These are phyloP conservation scores for Homalodisca vitripennis DNA, from an alignment of 1,140 invertebrate species.

Conservation along the genomic window DNA sequence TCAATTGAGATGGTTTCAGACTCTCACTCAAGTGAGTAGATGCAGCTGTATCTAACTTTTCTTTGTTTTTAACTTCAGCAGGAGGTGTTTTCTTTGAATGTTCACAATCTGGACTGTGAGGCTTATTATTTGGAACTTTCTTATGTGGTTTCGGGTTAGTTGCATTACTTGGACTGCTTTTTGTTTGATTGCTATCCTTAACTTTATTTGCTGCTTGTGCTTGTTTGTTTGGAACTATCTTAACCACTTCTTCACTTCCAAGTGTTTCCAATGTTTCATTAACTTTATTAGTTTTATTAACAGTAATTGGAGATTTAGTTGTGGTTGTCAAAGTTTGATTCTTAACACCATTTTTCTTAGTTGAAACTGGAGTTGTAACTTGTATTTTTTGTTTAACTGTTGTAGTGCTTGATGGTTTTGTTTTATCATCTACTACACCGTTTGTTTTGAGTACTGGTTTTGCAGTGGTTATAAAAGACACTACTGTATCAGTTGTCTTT, in stretches of 20 bases:
- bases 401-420: neutral
- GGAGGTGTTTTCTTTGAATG: slow-evolving; percentile 5
- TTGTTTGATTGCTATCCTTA: slow-evolving; percentile 13
- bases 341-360: slow-evolving; percentile 15
- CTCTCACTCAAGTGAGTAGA: neutral
- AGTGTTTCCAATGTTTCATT: slow-evolving; percentile 2
- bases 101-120: neutral
- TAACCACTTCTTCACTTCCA: slow-evolving; percentile 12
- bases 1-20: neutral
- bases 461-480: slow-evolving; percentile 3
- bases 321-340: neutral
- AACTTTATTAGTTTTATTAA: neutral
- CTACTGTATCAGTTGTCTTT: slow-evolving; percentile 1
- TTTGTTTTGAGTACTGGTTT: neutral
- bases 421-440: neutral
- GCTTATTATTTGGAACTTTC: neutral
- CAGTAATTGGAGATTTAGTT: neutral
- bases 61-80: slow-evolving; percentile 7
- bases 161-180: neutral
- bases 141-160: neutral
- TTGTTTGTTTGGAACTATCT: slow-evolving; percentile 1
- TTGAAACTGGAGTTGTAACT: neutral
- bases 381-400: slow-evolving; percentile 16
- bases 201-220: slow-evolving; percentile 10
- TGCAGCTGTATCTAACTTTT: slow-evolving; percentile 1